Conservation (phyloP, 2,888 invertebrate species). For the Tenthredo distinguenda region DNA sequence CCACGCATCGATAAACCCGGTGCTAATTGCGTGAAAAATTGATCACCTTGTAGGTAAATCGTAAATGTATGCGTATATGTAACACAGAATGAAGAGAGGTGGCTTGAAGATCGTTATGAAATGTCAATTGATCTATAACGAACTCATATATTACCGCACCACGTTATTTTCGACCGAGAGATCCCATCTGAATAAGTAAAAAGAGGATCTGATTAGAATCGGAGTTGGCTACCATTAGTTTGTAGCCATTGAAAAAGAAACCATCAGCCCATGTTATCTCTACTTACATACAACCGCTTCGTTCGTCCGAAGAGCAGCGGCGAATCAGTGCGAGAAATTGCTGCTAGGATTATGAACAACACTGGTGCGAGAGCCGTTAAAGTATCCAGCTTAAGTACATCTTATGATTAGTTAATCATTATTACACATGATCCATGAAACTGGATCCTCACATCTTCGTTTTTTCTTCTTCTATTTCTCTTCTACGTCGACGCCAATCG, state of each 20-base stretch:
- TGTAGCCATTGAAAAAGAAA: neutral
- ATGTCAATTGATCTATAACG: neutral
- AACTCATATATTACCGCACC: neutral
- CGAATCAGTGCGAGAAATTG: constrained; percentile 41
- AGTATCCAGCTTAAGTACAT: neutral
- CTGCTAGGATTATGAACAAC: neutral
- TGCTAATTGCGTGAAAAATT: neutral
- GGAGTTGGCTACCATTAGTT: neutral
- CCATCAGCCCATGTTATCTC: neutral
- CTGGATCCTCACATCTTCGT: neutral
- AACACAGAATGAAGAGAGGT: neutral
- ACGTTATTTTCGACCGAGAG: neutral
- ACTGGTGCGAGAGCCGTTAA: neutral
- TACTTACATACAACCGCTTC: neutral
- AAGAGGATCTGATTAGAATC: neutral
- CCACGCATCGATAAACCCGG: constrained; percentile 16
- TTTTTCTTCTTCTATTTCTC: neutral
- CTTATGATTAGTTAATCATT: neutral
- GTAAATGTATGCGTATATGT: neutral
- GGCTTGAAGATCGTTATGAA: neutral
- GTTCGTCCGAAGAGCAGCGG: neutral
- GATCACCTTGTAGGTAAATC: neutral
- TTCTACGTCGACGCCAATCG: too few species aligned
- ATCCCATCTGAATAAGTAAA: neutral
- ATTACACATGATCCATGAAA: neutral